Evolutionary conservation across 2,113 vertebrate species (phyloP).

Genomic region (Hypocryptadius cinnamomeus): DNA sequence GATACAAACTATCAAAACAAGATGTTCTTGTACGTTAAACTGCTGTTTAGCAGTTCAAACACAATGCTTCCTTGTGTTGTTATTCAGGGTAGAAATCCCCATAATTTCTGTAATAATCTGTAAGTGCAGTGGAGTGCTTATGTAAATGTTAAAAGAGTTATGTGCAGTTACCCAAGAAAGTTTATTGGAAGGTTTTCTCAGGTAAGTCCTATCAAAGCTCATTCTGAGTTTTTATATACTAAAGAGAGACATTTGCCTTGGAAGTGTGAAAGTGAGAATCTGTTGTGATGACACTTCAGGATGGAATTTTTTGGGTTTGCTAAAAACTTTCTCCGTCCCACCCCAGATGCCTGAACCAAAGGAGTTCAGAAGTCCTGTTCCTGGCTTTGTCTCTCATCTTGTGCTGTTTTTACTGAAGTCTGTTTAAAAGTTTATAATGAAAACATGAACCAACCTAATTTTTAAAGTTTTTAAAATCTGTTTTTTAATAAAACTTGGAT

Average conservation of each 20-base stretch:
- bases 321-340: neutral
- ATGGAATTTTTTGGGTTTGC: neutral
- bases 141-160: neutral
- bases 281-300: neutral
- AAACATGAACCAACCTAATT: neutral
- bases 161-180: neutral
- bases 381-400: neutral
- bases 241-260: neutral
- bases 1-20: neutral
- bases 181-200: neutral
- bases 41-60: neutral
- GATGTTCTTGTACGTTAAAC: neutral
- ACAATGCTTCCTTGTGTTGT: neutral
- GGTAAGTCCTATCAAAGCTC: neutral
- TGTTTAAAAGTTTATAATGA: neutral
- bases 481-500: neutral
- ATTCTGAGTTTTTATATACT: neutral
- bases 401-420: neutral
- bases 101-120: neutral
- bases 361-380: neutral
- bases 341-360: neutral
- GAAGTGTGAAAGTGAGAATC: neutral
- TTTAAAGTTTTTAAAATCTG: neutral
- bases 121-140: neutral
- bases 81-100: neutral